Evolutionary conservation across 2,113 vertebrate genomes (phyloP).

Genomic region (Pygoscelis antarcticus): DNA sequence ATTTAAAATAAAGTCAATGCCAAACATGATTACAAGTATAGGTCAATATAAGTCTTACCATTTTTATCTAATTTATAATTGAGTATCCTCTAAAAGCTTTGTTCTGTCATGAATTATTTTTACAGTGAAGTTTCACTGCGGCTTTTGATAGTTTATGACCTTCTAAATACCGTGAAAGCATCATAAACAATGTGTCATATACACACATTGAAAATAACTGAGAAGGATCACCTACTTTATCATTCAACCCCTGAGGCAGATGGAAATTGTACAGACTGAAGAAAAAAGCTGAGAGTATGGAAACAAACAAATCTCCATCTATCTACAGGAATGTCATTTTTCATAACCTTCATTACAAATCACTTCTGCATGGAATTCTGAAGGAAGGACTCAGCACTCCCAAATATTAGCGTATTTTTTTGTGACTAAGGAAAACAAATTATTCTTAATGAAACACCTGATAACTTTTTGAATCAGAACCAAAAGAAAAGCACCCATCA

Average conservation of each 20-base stretch:
- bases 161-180: constrained; percentile 53
- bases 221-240: constrained; percentile 43
- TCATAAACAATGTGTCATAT: constrained; percentile 24
- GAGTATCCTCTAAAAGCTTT: constrained; percentile 38
- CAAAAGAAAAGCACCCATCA: neutral
- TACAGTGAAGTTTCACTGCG: neutral
- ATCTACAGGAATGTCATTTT: constrained; percentile 7
- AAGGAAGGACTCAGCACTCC: neutral
- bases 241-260: neutral
- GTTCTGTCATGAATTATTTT: constrained; percentile 43
- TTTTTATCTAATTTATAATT: constrained; percentile 59
- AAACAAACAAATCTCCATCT: constrained; percentile 28
- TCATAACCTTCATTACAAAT: constrained; percentile 28
- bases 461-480: neutral
- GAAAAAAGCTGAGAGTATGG: neutral
- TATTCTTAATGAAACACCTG: neutral
- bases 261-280: constrained; percentile 49
- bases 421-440: constrained; percentile 14
- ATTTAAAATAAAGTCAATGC: constrained; percentile 45
- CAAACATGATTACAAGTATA: neutral
- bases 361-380: constrained; percentile 12
- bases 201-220: constrained; percentile 16
- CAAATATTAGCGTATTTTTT: neutral
- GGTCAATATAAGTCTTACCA: neutral
- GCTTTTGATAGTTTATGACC: constrained; percentile 43